Evolutionary conservation across 2,888 invertebrate species (phyloP).

Genomic region (Agrenia bidenticulata): DNA sequence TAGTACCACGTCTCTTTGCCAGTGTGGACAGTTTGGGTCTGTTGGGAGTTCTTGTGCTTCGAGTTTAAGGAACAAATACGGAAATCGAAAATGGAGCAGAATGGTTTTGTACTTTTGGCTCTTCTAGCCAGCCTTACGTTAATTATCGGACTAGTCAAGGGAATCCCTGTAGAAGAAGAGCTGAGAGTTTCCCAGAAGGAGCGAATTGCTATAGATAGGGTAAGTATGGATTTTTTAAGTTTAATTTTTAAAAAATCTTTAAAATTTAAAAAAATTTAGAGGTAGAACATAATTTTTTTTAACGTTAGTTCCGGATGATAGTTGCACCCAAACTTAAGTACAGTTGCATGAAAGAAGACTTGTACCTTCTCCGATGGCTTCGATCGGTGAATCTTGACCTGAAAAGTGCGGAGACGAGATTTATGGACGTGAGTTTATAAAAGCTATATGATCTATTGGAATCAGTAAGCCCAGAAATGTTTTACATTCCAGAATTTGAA

Average conservation of each 20-base stretch:
- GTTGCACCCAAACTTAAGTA: constrained; percentile 21
- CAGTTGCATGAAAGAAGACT: constrained; percentile 29
- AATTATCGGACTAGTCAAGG: not conserved
- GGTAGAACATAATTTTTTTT: too few relatives aligned
- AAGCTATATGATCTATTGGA: not conserved
- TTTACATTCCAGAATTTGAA: constrained; percentile 33
- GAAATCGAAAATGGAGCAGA: too few relatives aligned
- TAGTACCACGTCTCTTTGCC: too few relatives aligned
- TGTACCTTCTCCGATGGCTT: constrained; percentile 34
- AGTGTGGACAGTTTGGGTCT: too few relatives aligned
- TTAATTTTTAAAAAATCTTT: not conserved
- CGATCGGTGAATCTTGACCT: constrained; percentile 34
- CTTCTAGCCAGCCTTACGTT: not conserved
- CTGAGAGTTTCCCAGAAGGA: constrained; percentile 33
- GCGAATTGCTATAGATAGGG: constrained; percentile 33
- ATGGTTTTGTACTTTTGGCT: not conserved
- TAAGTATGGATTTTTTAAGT: constrained; percentile 6
- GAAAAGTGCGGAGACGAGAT: constrained; percentile 30
- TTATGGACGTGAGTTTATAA: constrained; percentile 33
- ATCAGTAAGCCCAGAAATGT: not conserved
- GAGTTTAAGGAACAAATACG: too few relatives aligned
- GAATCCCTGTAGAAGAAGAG: constrained; percentile 34
- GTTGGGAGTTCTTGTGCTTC: too few relatives aligned
- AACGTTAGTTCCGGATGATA: constrained; percentile 23
- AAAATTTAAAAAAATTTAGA: too few relatives aligned